phyloP scores from a whole-genome alignment of 2,888 invertebrate genomes.

The Pandemis heparana region DNA sequence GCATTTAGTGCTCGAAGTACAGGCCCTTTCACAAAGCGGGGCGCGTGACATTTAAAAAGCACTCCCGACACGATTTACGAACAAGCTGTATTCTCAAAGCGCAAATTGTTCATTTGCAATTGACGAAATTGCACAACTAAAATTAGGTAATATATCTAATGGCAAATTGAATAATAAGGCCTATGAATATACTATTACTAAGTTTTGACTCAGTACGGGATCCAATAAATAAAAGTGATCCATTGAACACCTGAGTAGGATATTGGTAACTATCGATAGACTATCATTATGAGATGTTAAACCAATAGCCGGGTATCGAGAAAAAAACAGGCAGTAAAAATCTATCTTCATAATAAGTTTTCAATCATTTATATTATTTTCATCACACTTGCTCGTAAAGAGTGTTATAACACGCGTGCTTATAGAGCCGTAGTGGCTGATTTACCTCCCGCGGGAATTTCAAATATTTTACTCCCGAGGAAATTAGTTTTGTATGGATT shows the following conservation, averaged over 20 bases:
- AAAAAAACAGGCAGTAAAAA: no score
- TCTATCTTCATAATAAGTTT: no score
- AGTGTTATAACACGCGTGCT: no score
- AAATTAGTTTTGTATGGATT: no score
- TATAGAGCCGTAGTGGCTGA: no score
- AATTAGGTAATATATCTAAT: neutral
- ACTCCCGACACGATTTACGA: conserved; percentile 55
- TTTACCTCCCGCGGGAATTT: no score
- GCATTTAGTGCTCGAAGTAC: conserved; percentile 67
- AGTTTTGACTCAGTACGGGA: neutral
- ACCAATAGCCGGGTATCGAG: no score
- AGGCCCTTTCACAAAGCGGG: conserved; percentile 68
- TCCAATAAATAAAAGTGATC: no score
- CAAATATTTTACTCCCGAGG: no score
- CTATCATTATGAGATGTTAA: neutral
- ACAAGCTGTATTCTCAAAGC: conserved; percentile 42
- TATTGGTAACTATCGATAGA: neutral
- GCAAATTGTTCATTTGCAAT: conserved; percentile 30
- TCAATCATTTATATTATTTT: no score
- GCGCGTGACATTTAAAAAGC: conserved; percentile 71
- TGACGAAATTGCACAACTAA: neutral
- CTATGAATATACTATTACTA: neutral
- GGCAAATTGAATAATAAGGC: neutral
- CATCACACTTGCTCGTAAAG: no score
- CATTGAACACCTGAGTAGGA: neutral